A percentile compares a stretch with the other conserved stretches of the same genome.
These are phyloP conservation scores for Ennomos quercinarius DNA, from an alignment of 2,888 invertebrate species.

Conservation along the genomic window DNA sequence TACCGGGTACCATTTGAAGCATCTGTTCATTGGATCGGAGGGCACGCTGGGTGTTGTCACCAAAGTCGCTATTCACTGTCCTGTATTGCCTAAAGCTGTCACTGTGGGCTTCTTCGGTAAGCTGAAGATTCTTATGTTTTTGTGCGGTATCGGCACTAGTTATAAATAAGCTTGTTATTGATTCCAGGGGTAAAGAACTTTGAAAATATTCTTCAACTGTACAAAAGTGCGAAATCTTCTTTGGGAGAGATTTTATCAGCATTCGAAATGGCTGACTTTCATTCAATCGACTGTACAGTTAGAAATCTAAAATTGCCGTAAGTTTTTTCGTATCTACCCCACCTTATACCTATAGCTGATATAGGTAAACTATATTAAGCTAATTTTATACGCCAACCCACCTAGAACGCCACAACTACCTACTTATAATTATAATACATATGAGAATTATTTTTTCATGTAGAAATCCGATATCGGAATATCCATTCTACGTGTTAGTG, in stretches of 20 bases:
- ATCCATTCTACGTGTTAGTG: conserved; percentile 93
- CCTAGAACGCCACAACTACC: too few species aligned
- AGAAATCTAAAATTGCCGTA: conserved; percentile 83
- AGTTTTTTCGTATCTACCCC: conserved; percentile 46
- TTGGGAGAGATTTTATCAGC: conserved; percentile 97
- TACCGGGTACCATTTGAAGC: conserved; percentile 98
- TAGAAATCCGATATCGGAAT: conserved; percentile 86
- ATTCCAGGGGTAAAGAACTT: conserved; percentile 89
- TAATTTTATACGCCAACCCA: too few species aligned
- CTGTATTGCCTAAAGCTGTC: conserved; percentile 91
- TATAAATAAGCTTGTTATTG: not conserved
- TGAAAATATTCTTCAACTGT: conserved; percentile 91
- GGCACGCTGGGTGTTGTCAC: conserved; percentile 98
- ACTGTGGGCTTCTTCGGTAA: conserved; percentile 96
- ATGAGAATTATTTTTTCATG: conserved; percentile 32
- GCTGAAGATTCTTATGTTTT: conserved; percentile 17
- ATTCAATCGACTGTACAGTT: conserved; percentile 88
- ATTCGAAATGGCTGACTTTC: conserved; percentile 96
- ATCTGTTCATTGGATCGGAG: conserved; percentile 98
- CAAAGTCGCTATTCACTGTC: conserved; percentile 95
- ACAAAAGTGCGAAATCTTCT: conserved; percentile 89
- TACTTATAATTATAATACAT: too few species aligned
- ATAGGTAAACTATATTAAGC: too few species aligned
- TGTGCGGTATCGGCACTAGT: too few species aligned
- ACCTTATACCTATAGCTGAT: not conserved